Conservation (phyloP, 2,113 vertebrate species). For the Typhlomys cinereus region DNA sequence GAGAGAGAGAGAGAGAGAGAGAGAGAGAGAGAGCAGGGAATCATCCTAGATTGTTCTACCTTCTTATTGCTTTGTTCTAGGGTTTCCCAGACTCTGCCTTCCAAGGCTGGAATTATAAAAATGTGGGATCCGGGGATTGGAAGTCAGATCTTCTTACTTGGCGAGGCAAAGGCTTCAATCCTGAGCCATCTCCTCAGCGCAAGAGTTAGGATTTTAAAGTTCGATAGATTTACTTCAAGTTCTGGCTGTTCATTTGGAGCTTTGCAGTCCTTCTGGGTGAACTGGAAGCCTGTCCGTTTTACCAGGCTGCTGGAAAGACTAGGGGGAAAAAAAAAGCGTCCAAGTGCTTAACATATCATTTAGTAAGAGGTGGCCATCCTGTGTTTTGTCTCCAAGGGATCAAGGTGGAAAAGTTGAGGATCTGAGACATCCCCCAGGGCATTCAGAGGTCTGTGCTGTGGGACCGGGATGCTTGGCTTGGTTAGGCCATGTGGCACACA, state of each 20-base stretch:
- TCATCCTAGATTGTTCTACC: no score
- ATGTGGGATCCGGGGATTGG: no score
- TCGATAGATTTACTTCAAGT: background rate
- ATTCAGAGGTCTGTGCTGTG: background rate
- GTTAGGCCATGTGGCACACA: background rate
- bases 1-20: no score
- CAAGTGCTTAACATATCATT: background rate
- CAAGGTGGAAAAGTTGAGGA: background rate
- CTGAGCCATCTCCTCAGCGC: no score
- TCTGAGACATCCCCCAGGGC: background rate
- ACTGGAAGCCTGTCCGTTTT: background rate
- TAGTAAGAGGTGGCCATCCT: background rate
- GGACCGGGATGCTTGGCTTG: background rate
- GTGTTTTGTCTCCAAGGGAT: background rate
- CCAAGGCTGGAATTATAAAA: no score
- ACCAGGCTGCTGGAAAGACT: background rate
- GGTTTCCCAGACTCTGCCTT: no score
- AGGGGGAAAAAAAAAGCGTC: background rate
- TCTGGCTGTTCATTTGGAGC: background rate
- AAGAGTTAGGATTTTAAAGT: conserved; percentile 27
- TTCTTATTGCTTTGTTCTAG: no score
- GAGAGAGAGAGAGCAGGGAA: no score
- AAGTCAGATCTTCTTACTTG: no score
- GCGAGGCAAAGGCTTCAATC: no score
- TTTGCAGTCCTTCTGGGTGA: background rate